Percentiles rank a stretch among this genome's conserved stretches.
These are phyloP conservation scores for Okamejei kenojei DNA, from an alignment of 2,797 vertebrate genomes.

Conservation along the genomic window DNA sequence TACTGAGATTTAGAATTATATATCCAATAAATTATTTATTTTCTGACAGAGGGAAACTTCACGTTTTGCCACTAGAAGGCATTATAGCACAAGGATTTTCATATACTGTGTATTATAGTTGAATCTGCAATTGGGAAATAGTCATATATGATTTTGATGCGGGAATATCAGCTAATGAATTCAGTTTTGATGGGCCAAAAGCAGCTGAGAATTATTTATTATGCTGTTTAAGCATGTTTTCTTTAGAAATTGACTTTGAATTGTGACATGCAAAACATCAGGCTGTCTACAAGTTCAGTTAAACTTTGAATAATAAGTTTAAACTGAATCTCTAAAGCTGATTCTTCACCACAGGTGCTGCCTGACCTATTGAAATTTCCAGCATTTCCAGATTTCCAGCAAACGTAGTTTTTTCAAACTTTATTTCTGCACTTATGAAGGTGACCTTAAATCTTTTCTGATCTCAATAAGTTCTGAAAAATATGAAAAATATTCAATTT, in stretches of 20 bases:
- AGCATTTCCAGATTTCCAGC: too few species aligned
- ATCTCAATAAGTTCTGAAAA: background rate
- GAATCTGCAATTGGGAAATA: background rate
- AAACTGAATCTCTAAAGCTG: too few species aligned
- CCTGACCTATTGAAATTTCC: too few species aligned
- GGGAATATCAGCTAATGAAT: background rate
- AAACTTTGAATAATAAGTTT: background rate
- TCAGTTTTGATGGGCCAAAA: background rate
- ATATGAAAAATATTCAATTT: background rate
- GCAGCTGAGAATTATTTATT: background rate
- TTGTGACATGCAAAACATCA: background rate
- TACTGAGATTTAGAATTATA: background rate
- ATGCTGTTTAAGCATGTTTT: background rate
- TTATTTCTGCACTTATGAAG: background rate
- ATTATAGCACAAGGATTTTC: background rate
- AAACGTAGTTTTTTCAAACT: background rate
- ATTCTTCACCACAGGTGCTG: too few species aligned
- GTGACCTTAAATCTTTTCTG: background rate
- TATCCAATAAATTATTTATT: background rate
- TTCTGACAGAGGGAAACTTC: background rate
- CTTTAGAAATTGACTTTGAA: background rate
- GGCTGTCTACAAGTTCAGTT: background rate
- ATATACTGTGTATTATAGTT: background rate
- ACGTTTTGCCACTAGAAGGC: slow-evolving; percentile 25
- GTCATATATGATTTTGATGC: too few species aligned